These are phyloP conservation scores for Thaumatotibia leucotreta DNA, from an alignment of 1,140 invertebrate genomes.

Conservation along the genomic window DNA sequence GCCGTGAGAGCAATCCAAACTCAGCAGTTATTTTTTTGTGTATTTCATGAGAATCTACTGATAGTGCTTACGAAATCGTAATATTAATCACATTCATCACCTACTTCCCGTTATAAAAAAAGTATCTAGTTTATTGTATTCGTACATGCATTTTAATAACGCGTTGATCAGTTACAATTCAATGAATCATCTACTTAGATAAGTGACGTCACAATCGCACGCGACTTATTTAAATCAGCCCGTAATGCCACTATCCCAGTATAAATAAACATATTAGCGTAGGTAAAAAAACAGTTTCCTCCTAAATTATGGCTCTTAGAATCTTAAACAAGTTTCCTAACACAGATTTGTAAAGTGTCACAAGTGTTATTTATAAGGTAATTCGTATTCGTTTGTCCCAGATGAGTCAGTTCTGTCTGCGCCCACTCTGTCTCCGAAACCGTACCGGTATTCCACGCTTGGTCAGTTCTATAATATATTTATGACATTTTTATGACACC, in stretches of 20 bases:
- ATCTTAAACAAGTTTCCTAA: slow-evolving; percentile 5
- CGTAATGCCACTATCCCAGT: neutral
- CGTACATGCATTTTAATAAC: too few relatives aligned
- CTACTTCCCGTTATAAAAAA: too few relatives aligned
- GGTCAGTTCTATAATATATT: neutral
- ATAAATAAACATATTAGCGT: neutral
- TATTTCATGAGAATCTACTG: too few relatives aligned
- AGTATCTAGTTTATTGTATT: too few relatives aligned
- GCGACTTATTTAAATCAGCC: neutral
- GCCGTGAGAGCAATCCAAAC: too few relatives aligned
- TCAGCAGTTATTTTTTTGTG: too few relatives aligned
- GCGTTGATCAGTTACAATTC: neutral
- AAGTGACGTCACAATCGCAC: neutral
- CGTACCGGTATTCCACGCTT: neutral
- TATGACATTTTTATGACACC: neutral
- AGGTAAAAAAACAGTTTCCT: neutral
- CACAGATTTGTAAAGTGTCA: neutral
- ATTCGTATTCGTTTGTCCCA: neutral
- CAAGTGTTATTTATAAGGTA: neutral
- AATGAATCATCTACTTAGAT: neutral
- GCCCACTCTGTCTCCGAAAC: slow-evolving; percentile 3
- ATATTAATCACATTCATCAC: too few relatives aligned
- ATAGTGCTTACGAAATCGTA: too few relatives aligned
- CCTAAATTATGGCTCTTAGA: slow-evolving; percentile 16
- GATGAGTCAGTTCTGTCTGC: neutral